phyloP scores from a whole-genome alignment of 2,113 vertebrate genomes.

The Pituophis catenifer region DNA sequence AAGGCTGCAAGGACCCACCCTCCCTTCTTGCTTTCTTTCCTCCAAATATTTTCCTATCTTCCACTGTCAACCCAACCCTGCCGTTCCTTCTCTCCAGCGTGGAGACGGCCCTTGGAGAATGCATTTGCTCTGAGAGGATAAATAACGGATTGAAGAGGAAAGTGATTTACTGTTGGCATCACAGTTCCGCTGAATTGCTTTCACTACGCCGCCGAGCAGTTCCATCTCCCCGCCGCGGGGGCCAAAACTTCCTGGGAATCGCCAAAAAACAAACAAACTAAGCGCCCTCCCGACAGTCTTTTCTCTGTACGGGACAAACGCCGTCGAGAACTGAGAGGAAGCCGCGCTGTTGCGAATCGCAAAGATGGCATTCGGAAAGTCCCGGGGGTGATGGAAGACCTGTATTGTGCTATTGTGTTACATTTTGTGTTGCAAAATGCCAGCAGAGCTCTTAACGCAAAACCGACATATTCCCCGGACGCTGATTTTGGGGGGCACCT shows the following conservation, averaged over 20 bases:
- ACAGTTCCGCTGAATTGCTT: background rate
- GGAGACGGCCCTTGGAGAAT: background rate
- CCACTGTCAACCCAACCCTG: background rate
- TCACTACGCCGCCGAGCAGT: background rate
- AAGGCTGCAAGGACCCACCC: background rate
- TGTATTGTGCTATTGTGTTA: background rate
- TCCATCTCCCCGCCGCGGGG: background rate
- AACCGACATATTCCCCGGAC: background rate
- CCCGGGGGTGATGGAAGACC: background rate
- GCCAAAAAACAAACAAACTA: background rate
- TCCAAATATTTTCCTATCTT: background rate
- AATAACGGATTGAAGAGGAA: background rate
- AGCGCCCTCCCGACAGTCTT: background rate
- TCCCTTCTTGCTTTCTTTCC: background rate
- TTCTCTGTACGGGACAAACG: background rate
- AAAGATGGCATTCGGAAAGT: background rate
- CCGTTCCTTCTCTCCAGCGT: background rate
- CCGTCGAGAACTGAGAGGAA: accelerated
- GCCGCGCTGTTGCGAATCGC: background rate
- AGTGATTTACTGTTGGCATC: background rate
- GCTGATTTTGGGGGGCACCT: background rate
- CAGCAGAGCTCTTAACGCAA: background rate
- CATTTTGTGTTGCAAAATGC: background rate
- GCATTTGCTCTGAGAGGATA: background rate
- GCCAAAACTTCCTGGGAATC: background rate